phyloP scores from a whole-genome alignment of 1,140 invertebrate genomes.

The Artemia franciscana region DNA sequence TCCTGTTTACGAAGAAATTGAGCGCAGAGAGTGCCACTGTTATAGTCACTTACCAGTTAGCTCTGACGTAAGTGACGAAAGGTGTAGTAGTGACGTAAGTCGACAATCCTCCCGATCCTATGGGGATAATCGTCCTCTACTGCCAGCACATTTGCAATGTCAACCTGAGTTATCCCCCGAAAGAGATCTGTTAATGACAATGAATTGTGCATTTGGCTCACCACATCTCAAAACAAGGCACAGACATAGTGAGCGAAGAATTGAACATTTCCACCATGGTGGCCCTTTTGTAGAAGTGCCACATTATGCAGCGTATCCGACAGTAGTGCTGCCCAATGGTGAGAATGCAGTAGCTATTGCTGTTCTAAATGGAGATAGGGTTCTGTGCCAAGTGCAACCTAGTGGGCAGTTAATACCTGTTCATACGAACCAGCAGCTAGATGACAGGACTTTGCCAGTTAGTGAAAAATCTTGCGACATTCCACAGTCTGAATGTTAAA shows the following conservation, averaged over 20 bases:
- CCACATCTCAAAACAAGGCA: constrained; percentile 9
- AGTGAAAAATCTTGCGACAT: background rate
- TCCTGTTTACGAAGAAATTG: constrained; percentile 57
- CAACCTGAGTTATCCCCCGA: constrained; percentile 23
- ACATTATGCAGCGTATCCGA: constrained; percentile 4
- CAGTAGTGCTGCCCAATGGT: constrained; percentile 11
- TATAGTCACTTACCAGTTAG: constrained; percentile 23
- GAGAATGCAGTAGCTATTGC: constrained; percentile 35
- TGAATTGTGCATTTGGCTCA: constrained; percentile 11
- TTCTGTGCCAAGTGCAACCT: constrained; percentile 55
- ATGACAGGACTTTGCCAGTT: background rate
- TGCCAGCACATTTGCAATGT: constrained; percentile 26
- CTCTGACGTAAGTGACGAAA: constrained; percentile 52
- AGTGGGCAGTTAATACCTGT: background rate
- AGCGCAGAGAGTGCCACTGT: constrained; percentile 22
- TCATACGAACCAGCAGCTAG: background rate
- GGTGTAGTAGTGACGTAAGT: constrained; percentile 43
- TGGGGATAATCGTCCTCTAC: constrained; percentile 48
- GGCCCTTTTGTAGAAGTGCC: constrained; percentile 10
- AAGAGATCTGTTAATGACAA: constrained; percentile 10
- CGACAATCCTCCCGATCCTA: constrained; percentile 50
- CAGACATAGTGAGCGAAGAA: background rate
- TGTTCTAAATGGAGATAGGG: constrained; percentile 53
- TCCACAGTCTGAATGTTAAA: background rate
- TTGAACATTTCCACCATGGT: constrained; percentile 12